These are phyloP conservation scores for Columba janthina DNA, from an alignment of 2,113 vertebrate genomes.

Conservation along the genomic window DNA sequence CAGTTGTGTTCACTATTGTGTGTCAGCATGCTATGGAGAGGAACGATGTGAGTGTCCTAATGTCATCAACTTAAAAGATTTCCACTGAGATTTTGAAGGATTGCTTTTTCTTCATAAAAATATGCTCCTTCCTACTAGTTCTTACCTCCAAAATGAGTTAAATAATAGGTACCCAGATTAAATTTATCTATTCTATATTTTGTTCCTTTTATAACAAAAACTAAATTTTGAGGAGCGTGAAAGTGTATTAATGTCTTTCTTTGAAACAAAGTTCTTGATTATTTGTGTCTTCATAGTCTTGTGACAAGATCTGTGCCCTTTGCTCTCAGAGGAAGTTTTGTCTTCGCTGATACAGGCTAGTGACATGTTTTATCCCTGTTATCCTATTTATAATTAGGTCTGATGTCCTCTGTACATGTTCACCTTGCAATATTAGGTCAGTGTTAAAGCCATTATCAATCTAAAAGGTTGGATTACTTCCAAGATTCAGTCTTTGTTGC, in stretches of 20 bases:
- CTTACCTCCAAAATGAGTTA: background rate
- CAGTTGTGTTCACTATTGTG: background rate
- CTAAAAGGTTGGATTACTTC: background rate
- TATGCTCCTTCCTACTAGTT: background rate
- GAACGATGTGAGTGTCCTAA: background rate
- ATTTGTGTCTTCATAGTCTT: background rate
- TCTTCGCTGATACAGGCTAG: background rate
- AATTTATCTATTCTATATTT: background rate
- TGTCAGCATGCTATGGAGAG: background rate
- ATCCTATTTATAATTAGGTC: background rate
- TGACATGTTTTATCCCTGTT: background rate
- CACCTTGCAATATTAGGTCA: constrained; percentile 7
- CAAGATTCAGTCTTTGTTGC: constrained; percentile 16
- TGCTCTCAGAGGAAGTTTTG: background rate
- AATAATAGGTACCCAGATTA: background rate
- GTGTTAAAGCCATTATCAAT: constrained; percentile 14
- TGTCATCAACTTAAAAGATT: background rate
- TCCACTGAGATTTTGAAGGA: background rate
- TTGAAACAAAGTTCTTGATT: background rate
- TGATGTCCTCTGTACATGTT: background rate
- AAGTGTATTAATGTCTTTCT: background rate
- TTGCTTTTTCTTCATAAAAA: background rate
- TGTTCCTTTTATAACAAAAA: background rate
- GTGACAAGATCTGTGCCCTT: background rate
- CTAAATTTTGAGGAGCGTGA: background rate